Percentiles rank a stretch among this genome's conserved stretches.
Conservation (phyloP, 2,113 vertebrate genomes). For the Burhinus bistriatus region DNA sequence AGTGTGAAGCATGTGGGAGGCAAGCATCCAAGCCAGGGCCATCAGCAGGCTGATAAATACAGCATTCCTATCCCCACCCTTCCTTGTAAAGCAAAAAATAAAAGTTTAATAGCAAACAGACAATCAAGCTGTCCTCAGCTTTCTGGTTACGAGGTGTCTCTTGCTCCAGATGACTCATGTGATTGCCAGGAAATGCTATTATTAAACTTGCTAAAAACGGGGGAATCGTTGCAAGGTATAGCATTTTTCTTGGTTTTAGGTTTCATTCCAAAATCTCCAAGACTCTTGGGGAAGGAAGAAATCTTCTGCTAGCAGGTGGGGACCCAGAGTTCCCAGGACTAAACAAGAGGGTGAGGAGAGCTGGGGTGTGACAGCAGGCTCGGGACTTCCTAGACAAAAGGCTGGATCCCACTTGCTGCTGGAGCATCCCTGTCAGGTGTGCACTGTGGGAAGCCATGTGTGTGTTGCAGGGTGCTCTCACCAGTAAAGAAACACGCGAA, state of each 20-base stretch:
- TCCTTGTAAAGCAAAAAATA: background rate
- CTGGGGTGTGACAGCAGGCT: background rate
- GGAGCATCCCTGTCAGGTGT: background rate
- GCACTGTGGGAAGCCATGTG: background rate
- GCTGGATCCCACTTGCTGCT: no score
- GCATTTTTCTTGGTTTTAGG: background rate
- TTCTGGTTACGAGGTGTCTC: background rate
- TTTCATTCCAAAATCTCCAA: background rate
- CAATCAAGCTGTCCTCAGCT: background rate
- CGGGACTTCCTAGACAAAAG: background rate
- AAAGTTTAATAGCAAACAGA: conserved; percentile 3
- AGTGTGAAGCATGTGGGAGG: background rate
- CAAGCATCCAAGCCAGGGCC: background rate
- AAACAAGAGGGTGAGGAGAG: background rate
- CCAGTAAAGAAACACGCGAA: background rate
- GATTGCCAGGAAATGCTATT: background rate
- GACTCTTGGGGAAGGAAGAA: background rate
- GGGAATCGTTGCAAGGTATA: background rate
- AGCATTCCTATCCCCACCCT: conserved; percentile 36
- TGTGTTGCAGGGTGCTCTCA: background rate
- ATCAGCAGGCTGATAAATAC: background rate
- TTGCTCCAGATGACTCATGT: background rate
- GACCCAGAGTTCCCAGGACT: background rate
- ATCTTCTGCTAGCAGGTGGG: background rate
- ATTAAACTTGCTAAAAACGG: background rate